Evolutionary conservation across 1,140 invertebrate species (phyloP).

Genomic region (Bombyx mandarina): DNA sequence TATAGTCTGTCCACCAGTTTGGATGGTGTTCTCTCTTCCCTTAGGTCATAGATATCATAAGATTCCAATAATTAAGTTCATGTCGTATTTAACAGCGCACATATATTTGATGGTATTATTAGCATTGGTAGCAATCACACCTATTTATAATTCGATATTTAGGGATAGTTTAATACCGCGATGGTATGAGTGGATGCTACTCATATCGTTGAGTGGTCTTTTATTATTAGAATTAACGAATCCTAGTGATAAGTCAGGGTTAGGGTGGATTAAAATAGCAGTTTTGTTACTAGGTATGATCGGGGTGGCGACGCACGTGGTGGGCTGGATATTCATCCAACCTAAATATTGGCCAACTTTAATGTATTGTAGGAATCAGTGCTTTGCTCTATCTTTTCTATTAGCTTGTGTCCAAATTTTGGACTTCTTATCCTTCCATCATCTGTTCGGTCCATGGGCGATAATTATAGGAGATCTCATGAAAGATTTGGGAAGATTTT

Average conservation of each 20-base stretch:
- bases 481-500: conserved; percentile 94
- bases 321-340: conserved; percentile 80
- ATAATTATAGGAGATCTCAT: conserved; percentile 92
- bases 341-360: conserved; percentile 83
- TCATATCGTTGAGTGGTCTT: conserved; percentile 96
- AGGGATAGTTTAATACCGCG: conserved; percentile 81
- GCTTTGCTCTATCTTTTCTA: conserved; percentile 94
- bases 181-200: conserved; percentile 96
- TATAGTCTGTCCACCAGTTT: conserved; percentile 94
- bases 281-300: conserved; percentile 94
- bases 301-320: conserved; percentile 91
- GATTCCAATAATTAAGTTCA: conserved; percentile 98
- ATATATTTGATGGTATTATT: conserved; percentile 96
- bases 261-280: conserved; percentile 93
- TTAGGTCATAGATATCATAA: conserved; percentile 96
- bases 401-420: conserved; percentile 97
- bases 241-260: conserved; percentile 93
- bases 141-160: conserved; percentile 85
- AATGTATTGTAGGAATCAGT: conserved; percentile 95
- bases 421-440: conserved; percentile 97
- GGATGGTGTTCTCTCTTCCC: conserved; percentile 96
- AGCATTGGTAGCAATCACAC: conserved; percentile 90
- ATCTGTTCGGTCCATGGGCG: conserved; percentile 98
- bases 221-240: conserved; percentile 97
- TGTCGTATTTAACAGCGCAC: conserved; percentile 98